phyloP scores from a whole-genome alignment of 2,797 vertebrate species.

The Delichon dasypus region DNA sequence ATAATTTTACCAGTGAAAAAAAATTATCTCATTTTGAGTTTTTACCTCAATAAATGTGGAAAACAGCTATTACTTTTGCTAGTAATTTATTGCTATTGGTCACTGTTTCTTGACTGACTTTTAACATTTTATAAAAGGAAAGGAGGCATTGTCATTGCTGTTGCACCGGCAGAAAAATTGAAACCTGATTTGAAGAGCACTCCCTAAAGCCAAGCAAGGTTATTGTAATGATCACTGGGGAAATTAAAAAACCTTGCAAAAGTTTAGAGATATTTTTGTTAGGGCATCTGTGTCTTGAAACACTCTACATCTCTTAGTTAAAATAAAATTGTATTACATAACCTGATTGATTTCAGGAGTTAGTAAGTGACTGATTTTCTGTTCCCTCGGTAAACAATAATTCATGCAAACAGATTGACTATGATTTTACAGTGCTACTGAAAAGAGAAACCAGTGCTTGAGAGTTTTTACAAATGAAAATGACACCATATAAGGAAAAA shows the following conservation, averaged over 20 bases:
- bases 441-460: background rate
- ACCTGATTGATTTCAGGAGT: conserved; percentile 18
- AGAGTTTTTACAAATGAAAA: background rate
- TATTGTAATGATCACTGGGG: conserved; percentile 25
- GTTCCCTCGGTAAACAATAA: conserved; percentile 39
- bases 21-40: background rate
- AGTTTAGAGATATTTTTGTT: conserved; percentile 18
- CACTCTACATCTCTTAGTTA: background rate
- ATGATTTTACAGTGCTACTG: background rate
- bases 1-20: background rate
- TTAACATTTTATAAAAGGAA: background rate
- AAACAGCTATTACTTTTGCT: background rate
- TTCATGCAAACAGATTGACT: conserved; percentile 22
- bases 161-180: background rate
- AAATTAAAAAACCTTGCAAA: conserved; percentile 32
- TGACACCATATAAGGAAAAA: background rate
- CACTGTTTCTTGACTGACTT: background rate
- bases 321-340: conserved; percentile 36
- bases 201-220: conserved; percentile 9
- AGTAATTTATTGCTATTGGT: background rate
- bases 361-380: conserved; percentile 23
- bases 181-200: conserved; percentile 5
- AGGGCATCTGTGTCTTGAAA: conserved; percentile 10
- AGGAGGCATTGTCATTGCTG: background rate
- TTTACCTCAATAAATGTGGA: background rate